Percentiles rank a stretch among this genome's conserved stretches.
phyloP scores from a whole-genome alignment of 2,113 vertebrate species.

The Xerus inauris region DNA sequence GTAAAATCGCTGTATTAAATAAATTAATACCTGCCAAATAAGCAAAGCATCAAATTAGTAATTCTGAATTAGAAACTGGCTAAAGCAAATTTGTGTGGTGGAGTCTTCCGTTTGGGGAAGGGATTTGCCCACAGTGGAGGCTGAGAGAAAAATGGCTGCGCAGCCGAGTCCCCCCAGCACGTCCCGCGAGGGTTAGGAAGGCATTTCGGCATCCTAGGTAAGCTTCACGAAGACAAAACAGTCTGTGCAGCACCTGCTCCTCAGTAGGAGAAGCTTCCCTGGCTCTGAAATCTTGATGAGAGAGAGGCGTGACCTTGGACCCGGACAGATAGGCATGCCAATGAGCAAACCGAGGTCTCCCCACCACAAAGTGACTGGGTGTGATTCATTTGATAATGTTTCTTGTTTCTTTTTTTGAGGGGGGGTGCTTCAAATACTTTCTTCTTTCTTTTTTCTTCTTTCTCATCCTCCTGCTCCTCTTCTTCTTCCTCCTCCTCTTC shows the following conservation, averaged over 20 bases:
- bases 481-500: too few species aligned
- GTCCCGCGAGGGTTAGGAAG: not conserved
- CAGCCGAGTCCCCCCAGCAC: not conserved
- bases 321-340: not conserved
- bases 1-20: not conserved
- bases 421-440: too few species aligned
- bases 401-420: too few species aligned
- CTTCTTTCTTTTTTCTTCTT: not conserved
- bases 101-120: not conserved
- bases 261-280: not conserved
- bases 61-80: not conserved
- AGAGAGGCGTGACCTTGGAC: not conserved
- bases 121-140: not conserved
- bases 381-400: too few species aligned
- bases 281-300: not conserved
- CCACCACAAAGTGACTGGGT: too few species aligned
- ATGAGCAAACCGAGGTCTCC: too few species aligned
- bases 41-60: not conserved
- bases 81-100: not conserved
- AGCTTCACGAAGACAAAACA: not conserved
- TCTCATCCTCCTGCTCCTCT: too few species aligned
- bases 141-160: not conserved
- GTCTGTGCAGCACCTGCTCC: not conserved
- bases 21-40: not conserved
- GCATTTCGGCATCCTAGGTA: not conserved